Evolutionary conservation across 1,140 invertebrate genomes (phyloP).

Genomic region (Elymnias hypermnestra): DNA sequence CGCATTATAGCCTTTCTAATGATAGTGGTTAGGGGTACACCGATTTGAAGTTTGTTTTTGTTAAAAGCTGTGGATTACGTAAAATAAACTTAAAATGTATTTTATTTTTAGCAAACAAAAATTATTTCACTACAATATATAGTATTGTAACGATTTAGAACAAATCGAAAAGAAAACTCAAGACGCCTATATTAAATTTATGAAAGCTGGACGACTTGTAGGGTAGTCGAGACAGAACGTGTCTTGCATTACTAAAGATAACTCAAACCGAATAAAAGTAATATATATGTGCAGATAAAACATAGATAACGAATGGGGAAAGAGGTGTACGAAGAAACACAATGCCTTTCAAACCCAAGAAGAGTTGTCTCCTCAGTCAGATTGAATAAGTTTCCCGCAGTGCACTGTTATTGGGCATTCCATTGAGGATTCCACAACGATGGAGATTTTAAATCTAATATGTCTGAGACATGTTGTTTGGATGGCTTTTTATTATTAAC

Average conservation of each 20-base stretch:
- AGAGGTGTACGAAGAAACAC: slow-evolving; percentile 43
- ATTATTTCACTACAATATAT: too few relatives aligned
- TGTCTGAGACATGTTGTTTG: slow-evolving; percentile 32
- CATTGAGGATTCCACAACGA: slow-evolving; percentile 41
- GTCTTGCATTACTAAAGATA: slow-evolving; percentile 51
- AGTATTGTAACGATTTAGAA: too few relatives aligned
- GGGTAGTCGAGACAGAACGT: slow-evolving; percentile 46
- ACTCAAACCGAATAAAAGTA: slow-evolving; percentile 57
- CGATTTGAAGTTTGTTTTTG: too few relatives aligned
- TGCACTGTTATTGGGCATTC: slow-evolving; percentile 59
- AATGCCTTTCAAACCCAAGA: slow-evolving; percentile 60
- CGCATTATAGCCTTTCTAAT: too few relatives aligned
- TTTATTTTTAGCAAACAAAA: too few relatives aligned
- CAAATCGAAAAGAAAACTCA: background rate
- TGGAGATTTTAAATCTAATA: slow-evolving; percentile 45
- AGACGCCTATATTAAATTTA: background rate
- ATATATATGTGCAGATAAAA: slow-evolving; percentile 55
- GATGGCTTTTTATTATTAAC: slow-evolving; percentile 15
- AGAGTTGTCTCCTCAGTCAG: slow-evolving; percentile 62
- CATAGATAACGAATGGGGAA: slow-evolving; percentile 42
- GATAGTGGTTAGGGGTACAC: too few relatives aligned
- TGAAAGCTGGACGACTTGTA: slow-evolving; percentile 4
- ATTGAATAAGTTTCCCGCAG: slow-evolving; percentile 64
- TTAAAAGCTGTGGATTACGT: too few relatives aligned
- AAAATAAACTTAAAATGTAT: too few relatives aligned